phyloP scores from a whole-genome alignment of 1,140 invertebrate species.

The Drosophila ambigua region DNA sequence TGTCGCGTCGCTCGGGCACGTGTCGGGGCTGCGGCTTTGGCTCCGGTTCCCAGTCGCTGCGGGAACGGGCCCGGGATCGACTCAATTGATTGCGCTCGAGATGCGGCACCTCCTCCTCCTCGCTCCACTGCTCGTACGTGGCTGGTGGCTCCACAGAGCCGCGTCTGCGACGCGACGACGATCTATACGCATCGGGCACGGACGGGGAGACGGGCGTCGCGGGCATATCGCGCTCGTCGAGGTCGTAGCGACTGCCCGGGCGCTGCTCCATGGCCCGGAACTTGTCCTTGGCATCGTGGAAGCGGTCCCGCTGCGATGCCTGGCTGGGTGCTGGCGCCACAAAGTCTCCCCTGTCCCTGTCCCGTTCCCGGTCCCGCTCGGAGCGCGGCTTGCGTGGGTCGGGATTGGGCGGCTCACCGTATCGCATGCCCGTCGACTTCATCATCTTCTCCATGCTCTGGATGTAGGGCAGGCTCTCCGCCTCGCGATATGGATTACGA shows the following conservation, averaged over 20 bases:
- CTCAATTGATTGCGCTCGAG: conserved; percentile 15
- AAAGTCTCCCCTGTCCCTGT: conserved; percentile 26
- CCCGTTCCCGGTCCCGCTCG: conserved; percentile 10
- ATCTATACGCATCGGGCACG: conserved; percentile 36
- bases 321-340: conserved; percentile 26
- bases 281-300: conserved; percentile 93
- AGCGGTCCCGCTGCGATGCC: conserved; percentile 89
- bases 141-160: conserved; percentile 61
- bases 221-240: conserved; percentile 83
- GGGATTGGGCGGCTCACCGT: conserved; percentile 49
- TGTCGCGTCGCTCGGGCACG: conserved; percentile 27
- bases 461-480: conserved; percentile 81
- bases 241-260: conserved; percentile 85
- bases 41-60: conserved; percentile 69
- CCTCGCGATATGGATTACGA: conserved; percentile 80
- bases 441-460: conserved; percentile 83
- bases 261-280: conserved; percentile 89
- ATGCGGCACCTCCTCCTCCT: conserved; percentile 57
- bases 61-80: conserved; percentile 71
- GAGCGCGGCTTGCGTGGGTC: conserved; percentile 30
- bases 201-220: conserved; percentile 1
- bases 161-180: conserved; percentile 63
- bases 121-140: conserved; percentile 75
- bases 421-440: conserved; percentile 81
- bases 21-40: conserved; percentile 29